A percentile compares a stretch with the other conserved stretches of the same genome.
These are phyloP conservation scores for Aurelia sp. DNA, from an alignment of 30 jellyfish, hydroid and myxozoan genomes.

Conservation along the genomic window DNA sequence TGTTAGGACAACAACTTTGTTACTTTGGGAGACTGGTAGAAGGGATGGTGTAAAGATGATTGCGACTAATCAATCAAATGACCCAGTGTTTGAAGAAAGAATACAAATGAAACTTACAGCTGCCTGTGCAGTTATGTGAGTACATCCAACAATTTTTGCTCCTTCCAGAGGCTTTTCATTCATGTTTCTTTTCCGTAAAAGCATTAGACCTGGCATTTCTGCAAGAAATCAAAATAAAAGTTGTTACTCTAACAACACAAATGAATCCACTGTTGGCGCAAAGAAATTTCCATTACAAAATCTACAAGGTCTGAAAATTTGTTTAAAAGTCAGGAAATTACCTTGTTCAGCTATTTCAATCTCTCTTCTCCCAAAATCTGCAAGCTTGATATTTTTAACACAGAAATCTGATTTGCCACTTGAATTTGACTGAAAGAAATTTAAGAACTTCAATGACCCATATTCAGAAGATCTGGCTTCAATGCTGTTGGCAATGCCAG, in stretches of 20 bases:
- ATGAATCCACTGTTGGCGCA: too few relatives aligned
- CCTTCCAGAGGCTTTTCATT: constrained; percentile 96
- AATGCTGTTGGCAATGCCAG: too few relatives aligned
- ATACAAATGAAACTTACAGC: constrained; percentile 72
- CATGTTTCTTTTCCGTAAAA: constrained; percentile 84
- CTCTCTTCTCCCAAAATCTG: constrained; percentile 96
- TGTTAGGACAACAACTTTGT: too few relatives aligned
- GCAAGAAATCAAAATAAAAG: neutral
- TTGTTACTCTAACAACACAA: too few relatives aligned
- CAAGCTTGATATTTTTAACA: constrained; percentile 81
- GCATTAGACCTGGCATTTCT: constrained; percentile 97
- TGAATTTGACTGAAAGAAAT: constrained; percentile 61
- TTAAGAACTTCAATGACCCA: too few relatives aligned
- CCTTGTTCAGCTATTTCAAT: constrained; percentile 97
- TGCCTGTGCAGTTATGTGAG: constrained; percentile 97
- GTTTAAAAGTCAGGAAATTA: neutral
- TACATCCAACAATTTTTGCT: constrained; percentile 95
- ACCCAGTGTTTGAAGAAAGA: neutral
- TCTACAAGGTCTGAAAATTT: too few relatives aligned
- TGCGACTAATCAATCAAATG: neutral
- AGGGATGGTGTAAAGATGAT: too few relatives aligned
- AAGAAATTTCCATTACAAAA: too few relatives aligned
- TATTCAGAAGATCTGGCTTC: too few relatives aligned
- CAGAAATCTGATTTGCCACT: constrained; percentile 91
- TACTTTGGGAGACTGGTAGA: too few relatives aligned